Base-by-base conservation (phyloP, 1,140 invertebrate species). In the Drosophila melanica region DNA sequence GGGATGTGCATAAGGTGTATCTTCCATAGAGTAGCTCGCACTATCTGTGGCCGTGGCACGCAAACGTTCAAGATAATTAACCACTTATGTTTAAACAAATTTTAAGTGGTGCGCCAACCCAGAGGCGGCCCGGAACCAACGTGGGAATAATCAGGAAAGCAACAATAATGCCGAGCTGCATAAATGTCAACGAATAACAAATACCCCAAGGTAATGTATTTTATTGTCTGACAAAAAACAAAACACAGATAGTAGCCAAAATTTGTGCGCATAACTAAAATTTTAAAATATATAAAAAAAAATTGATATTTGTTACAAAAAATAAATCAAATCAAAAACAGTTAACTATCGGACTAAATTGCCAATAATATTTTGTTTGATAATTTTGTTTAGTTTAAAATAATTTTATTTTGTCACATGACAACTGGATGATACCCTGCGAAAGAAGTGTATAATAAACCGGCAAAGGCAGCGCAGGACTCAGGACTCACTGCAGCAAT, bases 31-130 rank as follows among this genome's bases (percentile, higher is more conserved):
- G 79, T 57, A 47, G 70, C 47, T 53, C 44, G 45, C 47, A 39
- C 63, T 72, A 72, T 72, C 63, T 65, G 5, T 62, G 66, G 37
- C 57, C 59, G 12, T 68, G 82, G 70, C 79, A 87, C 68, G 79
- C 82, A 82, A 89, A 54, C 84, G 75, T 82, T 87, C 71, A 82
- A 81, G 75, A 87, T 84, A 89, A 89, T 87, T 87, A 87, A 89
- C 79, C 82, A 87, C 82, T 87, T 87, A 82, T 82, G 82, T 79
- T 87, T 89, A 87, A 87, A 87, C 77, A 89, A 87, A 79, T 87
- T 79, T 87, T 89, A 89, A 82, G 79, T 89, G 79, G 66, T 70
- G 48, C 42, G 58, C 47, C 50, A 45, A 54, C 41, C 54, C 67
- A 71, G 37, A 67, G 67, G 76, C 45, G 42, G 20, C 48, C 57